Percentiles rank a stretch among this genome's conserved stretches.
Evolutionary conservation across 2,888 invertebrate genomes (phyloP).

Genomic region (Melikaiella ostensackeni): DNA sequence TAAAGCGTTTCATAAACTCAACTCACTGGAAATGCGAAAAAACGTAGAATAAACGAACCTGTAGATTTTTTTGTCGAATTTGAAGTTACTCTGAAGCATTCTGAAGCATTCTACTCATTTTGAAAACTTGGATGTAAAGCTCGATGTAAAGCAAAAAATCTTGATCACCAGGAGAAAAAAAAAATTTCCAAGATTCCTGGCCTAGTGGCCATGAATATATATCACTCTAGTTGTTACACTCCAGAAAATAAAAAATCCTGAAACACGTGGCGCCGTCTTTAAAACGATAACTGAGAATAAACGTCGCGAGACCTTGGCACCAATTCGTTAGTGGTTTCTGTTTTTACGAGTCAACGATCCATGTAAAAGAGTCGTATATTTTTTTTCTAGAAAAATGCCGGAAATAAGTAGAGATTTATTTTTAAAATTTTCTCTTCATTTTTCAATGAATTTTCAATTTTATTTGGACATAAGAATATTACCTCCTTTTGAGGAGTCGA

Average conservation of each 20-base stretch:
- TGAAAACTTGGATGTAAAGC: no score
- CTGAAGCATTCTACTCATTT: no score
- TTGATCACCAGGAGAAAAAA: no score
- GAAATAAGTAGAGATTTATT: conserved; percentile 41
- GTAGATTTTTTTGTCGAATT: neutral
- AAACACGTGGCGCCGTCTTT: conserved; percentile 48
- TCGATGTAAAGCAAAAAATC: neutral
- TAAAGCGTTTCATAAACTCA: no score
- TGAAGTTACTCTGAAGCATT: neutral
- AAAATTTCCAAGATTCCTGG: neutral
- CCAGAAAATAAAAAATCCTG: conserved; percentile 40
- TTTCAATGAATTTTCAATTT: neutral
- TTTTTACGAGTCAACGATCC: conserved; percentile 56
- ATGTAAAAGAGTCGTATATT: conserved; percentile 51
- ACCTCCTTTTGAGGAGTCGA: no score
- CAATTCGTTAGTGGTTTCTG: conserved; percentile 53
- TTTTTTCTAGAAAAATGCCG: conserved; percentile 49
- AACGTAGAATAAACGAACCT: neutral
- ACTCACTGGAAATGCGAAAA: no score
- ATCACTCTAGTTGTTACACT: neutral
- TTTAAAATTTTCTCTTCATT: conserved; percentile 2
- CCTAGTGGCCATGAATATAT: neutral
- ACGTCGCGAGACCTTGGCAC: conserved; percentile 62
- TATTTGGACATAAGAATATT: no score
- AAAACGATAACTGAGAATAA: conserved; percentile 54